These are phyloP conservation scores for Chaitophorus viminalis DNA, from an alignment of 2,888 invertebrate genomes.

Conservation along the genomic window DNA sequence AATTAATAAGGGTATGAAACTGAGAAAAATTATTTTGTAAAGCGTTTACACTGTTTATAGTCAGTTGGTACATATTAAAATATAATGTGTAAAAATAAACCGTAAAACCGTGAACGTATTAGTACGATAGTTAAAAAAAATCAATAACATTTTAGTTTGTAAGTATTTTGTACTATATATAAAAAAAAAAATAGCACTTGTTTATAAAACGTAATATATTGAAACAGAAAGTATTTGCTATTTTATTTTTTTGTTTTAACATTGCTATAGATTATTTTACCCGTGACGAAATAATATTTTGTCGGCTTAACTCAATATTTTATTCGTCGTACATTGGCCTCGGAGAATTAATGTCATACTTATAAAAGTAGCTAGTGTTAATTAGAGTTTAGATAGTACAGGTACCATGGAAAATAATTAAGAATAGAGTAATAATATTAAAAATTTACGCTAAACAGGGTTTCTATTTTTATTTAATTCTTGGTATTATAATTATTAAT, in stretches of 20 bases:
- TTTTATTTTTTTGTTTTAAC: neutral
- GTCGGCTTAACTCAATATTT: slow-evolving; percentile 16
- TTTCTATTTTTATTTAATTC: too few species aligned
- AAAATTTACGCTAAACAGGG: too few species aligned
- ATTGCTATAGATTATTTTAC: slow-evolving; percentile 5
- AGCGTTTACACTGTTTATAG: too few species aligned
- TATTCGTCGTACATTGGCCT: neutral
- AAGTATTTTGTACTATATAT: neutral
- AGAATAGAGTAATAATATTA: neutral
- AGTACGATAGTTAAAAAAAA: neutral
- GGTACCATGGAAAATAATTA: neutral
- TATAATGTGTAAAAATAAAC: too few species aligned
- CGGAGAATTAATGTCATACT: neutral
- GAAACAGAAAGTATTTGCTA: too few species aligned
- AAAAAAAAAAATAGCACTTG: too few species aligned
- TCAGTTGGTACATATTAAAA: too few species aligned
- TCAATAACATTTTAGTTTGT: neutral
- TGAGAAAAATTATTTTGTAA: too few species aligned
- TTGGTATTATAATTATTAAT: too few species aligned
- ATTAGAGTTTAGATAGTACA: neutral
- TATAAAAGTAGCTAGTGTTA: neutral
- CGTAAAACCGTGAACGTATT: too few species aligned
- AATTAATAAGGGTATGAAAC: too few species aligned
- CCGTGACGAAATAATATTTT: neutral
- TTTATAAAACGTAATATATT: too few species aligned